Evolutionary conservation across 2,888 invertebrate species (phyloP).

Genomic region (Tridacna crocea): DNA sequence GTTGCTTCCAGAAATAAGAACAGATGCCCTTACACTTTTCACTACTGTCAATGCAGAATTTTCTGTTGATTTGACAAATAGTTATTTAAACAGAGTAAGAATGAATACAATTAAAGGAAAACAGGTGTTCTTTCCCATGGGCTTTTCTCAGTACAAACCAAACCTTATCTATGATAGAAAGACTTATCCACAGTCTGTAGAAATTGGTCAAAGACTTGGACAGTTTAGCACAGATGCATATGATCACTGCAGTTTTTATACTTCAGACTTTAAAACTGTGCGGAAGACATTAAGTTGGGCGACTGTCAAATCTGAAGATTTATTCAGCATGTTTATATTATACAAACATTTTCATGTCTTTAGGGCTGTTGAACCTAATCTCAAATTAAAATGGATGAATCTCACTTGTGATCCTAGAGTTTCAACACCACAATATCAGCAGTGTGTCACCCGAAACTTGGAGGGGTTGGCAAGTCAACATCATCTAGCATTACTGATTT

Average conservation of each 20-base stretch:
- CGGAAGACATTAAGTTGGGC: slow-evolving; percentile 86
- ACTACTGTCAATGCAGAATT: slow-evolving; percentile 80
- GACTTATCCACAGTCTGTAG: slow-evolving; percentile 79
- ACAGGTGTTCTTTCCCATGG: slow-evolving; percentile 96
- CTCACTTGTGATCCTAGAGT: slow-evolving; percentile 76
- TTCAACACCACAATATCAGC: slow-evolving; percentile 65
- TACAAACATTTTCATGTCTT: slow-evolving; percentile 89
- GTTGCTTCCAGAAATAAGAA: slow-evolving; percentile 89
- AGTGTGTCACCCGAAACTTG: slow-evolving; percentile 74
- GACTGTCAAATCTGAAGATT: slow-evolving; percentile 71
- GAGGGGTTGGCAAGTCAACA: slow-evolving; percentile 79
- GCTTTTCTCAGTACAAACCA: slow-evolving; percentile 94
- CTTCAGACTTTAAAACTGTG: slow-evolving; percentile 89
- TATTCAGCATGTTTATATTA: slow-evolving; percentile 90
- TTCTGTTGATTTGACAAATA: slow-evolving; percentile 67
- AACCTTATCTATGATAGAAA: slow-evolving; percentile 82
- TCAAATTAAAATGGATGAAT: slow-evolving; percentile 86
- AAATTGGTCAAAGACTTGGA: slow-evolving; percentile 86
- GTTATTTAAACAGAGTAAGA: slow-evolving; percentile 94
- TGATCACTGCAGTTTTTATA: slow-evolving; percentile 92
- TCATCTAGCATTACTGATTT: slow-evolving; percentile 81
- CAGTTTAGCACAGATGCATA: slow-evolving; percentile 91
- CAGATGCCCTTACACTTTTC: slow-evolving; percentile 85
- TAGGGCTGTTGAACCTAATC: slow-evolving; percentile 92
- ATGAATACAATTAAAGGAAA: slow-evolving; percentile 96